These are phyloP conservation scores for Volucella inanis DNA, from an alignment of 2,888 invertebrate genomes.

Conservation along the genomic window DNA sequence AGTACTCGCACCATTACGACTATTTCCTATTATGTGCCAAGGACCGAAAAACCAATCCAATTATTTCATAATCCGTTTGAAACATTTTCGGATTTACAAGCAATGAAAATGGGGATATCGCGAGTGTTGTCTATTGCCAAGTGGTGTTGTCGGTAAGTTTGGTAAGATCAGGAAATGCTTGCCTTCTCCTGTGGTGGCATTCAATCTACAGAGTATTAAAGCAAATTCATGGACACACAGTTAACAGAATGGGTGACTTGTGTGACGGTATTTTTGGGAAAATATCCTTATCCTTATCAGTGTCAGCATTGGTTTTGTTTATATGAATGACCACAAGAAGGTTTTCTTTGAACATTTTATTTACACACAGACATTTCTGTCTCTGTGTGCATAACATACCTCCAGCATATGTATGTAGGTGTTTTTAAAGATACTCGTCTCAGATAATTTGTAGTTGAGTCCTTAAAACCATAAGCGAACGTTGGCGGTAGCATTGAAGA, in stretches of 20 bases:
- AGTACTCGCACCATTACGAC: constrained; percentile 26
- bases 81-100: constrained; percentile 73
- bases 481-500: not conserved
- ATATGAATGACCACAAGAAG: constrained; percentile 22
- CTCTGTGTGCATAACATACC: not conserved
- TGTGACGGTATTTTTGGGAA: constrained; percentile 10
- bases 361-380: constrained; percentile 13
- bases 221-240: constrained; percentile 40
- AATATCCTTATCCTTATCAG: constrained; percentile 44
- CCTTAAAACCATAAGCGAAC: constrained; percentile 9
- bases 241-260: constrained; percentile 21
- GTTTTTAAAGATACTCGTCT: not conserved
- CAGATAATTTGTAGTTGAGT: constrained; percentile 19
- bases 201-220: constrained; percentile 51
- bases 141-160: constrained; percentile 12
- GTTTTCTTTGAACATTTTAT: constrained; percentile 15
- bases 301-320: constrained; percentile 34
- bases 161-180: not conserved
- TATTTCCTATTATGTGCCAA: constrained; percentile 55
- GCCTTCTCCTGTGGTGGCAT: constrained; percentile 16
- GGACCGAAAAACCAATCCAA: constrained; percentile 67
- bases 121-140: constrained; percentile 55
- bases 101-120: constrained; percentile 68
- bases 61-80: constrained; percentile 74
- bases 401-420: not conserved